Evolutionary conservation across 2,113 vertebrate genomes (phyloP).

Genomic region (Machaerirhynchus nigripectus): DNA sequence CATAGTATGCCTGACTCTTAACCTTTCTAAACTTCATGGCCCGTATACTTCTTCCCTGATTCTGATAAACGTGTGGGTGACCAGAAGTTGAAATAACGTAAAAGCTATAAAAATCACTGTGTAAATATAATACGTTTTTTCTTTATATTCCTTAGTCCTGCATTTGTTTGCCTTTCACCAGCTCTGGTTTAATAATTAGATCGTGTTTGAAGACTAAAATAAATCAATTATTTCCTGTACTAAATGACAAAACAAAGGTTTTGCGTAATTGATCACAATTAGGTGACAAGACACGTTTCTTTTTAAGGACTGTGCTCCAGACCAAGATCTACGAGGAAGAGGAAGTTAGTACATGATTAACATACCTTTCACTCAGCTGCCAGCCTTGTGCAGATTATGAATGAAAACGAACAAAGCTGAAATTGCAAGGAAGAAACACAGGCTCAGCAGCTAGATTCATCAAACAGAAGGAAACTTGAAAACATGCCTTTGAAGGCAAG

Average conservation of each 20-base stretch:
- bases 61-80: neutral
- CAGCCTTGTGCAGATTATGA: neutral
- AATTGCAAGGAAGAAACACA: neutral
- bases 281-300: neutral
- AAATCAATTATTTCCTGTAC: neutral
- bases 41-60: neutral
- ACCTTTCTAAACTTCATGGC: neutral
- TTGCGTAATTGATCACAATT: neutral
- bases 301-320: neutral
- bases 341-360: neutral
- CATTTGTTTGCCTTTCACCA: neutral
- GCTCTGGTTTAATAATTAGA: neutral
- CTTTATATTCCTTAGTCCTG: neutral
- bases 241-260: neutral
- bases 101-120: neutral
- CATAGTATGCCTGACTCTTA: neutral
- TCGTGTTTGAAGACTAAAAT: neutral
- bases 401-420: neutral
- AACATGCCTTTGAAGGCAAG: neutral
- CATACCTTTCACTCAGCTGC: neutral
- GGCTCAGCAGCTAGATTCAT: neutral
- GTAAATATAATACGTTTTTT: neutral
- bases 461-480: neutral
- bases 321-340: neutral
- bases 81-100: neutral